phyloP scores from a whole-genome alignment of 2,113 vertebrate genomes.

The Dasyornis broadbenti region DNA sequence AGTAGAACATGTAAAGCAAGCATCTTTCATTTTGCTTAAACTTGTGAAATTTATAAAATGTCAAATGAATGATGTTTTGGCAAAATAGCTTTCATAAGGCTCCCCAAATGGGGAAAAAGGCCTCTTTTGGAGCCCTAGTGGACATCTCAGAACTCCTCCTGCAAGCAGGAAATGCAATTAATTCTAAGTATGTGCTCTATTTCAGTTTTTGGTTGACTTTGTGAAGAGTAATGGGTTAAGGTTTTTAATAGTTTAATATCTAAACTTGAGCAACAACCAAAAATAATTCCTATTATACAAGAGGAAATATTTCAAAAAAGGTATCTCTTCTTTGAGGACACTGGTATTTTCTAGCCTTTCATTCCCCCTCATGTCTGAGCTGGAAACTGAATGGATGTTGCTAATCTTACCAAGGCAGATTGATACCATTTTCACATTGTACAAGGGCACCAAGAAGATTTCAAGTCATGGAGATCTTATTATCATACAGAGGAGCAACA shows the following conservation, averaged over 20 bases:
- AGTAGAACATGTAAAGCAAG: not conserved
- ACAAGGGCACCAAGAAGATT: not conserved
- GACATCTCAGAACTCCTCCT: not conserved
- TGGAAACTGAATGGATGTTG: not conserved
- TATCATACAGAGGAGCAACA: not conserved
- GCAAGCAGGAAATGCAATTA: not conserved
- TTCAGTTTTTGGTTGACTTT: not conserved
- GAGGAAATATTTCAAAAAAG: not conserved
- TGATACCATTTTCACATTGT: not conserved
- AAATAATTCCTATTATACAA: not conserved
- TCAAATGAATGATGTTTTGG: not conserved
- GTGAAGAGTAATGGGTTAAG: not conserved
- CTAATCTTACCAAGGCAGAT: not conserved
- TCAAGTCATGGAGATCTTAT: not conserved
- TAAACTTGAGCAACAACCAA: not conserved
- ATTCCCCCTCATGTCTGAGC: not conserved
- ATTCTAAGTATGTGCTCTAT: not conserved
- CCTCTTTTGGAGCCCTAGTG: not conserved
- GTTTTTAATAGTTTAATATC: not conserved
- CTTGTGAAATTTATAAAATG: not conserved
- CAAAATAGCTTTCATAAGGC: not conserved
- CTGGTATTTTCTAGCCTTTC: not conserved
- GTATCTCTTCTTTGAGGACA: not conserved
- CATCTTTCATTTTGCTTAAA: not conserved
- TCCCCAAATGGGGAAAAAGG: not conserved